Evolutionary conservation across 2,113 vertebrate species (phyloP), one percentile per base, ranked within the genome.

Genomic region (Petaurus breviceps): DNA sequence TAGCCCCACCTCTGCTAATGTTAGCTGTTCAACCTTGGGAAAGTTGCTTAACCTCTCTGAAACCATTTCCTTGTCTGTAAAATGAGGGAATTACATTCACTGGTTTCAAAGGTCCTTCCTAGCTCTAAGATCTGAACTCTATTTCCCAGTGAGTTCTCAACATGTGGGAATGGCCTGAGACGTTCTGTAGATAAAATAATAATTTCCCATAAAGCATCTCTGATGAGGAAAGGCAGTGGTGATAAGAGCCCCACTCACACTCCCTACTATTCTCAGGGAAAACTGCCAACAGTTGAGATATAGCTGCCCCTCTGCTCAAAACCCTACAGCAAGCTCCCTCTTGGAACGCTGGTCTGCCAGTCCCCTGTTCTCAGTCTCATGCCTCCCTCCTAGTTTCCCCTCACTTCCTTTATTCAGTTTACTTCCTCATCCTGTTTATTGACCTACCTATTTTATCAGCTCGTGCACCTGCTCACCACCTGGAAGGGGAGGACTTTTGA

Each of bases 341-440:
- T n/a, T 16, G 26, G 55, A 61, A 61, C 26, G 1, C 10, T 61
- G 10, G 25, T 10, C 55, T 61, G 55, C 26, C 26, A 10, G 37
- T 22, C 37, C 68, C 46, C 95, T 51, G 91, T 51, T 96, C 89
- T n/a, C 54, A 50, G 90, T 57, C 1, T 1, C 50, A 91, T 47
- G 24, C 55, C 54, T 89, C 47, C 14, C 43, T 89, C 50, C 61
- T 37, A 51, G 93, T 0, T 37, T 92, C 89, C 94, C 46, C 23
- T 89, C 90, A 89, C n/a, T 94, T 22, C 16, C 92, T 22, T 77
- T 37, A n/a, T n/a, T 37, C 16, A 2, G 37, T 16, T 84, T 43
- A 92, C 84, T 55, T 95, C 61, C 23, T 51, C 47, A 25, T 95
- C 51, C 90, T 61, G 46, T 84, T 95, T 94, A 93, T 90, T 16